Evolutionary conservation across 1,140 invertebrate genomes (phyloP).

Genomic region (Drosophila subobscura): DNA sequence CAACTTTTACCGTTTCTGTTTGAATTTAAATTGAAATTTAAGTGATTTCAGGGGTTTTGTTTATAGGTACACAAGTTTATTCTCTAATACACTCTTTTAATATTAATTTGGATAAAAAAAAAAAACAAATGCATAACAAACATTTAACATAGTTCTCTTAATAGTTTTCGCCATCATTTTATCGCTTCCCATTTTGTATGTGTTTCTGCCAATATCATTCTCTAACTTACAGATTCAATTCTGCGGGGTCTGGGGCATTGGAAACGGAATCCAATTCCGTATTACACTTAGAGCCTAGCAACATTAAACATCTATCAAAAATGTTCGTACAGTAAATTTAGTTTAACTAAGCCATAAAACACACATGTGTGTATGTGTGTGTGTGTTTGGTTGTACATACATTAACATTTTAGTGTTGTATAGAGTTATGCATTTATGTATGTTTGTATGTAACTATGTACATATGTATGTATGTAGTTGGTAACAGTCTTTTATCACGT

Average conservation of each 20-base stretch:
- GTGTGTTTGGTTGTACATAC: constrained; percentile 25
- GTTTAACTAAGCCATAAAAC: constrained; percentile 34
- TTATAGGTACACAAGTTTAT: constrained; percentile 79
- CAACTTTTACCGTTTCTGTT: neutral
- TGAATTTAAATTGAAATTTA: constrained; percentile 10
- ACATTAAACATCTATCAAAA: constrained; percentile 60
- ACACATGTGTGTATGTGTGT: constrained; percentile 6
- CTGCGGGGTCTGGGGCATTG: no score
- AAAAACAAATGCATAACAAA: constrained; percentile 80
- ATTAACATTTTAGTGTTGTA: constrained; percentile 44
- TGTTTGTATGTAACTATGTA: constrained; percentile 32
- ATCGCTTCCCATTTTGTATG: constrained; percentile 20
- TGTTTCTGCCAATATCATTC: constrained; percentile 17
- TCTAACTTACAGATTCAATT: neutral
- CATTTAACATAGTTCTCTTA: constrained; percentile 67
- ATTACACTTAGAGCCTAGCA: constrained; percentile 33
- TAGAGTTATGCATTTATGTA: constrained; percentile 31
- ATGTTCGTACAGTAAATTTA: constrained; percentile 43
- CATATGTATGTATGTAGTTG: constrained; percentile 52
- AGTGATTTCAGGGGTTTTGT: constrained; percentile 44
- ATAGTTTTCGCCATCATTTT: constrained; percentile 20
- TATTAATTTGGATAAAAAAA: constrained; percentile 62
- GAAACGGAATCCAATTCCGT: neutral
- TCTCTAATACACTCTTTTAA: constrained; percentile 68
- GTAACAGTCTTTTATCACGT: constrained; percentile 79